Conservation (phyloP, 2,797 vertebrate species). For the Buceros bicornis region DNA sequence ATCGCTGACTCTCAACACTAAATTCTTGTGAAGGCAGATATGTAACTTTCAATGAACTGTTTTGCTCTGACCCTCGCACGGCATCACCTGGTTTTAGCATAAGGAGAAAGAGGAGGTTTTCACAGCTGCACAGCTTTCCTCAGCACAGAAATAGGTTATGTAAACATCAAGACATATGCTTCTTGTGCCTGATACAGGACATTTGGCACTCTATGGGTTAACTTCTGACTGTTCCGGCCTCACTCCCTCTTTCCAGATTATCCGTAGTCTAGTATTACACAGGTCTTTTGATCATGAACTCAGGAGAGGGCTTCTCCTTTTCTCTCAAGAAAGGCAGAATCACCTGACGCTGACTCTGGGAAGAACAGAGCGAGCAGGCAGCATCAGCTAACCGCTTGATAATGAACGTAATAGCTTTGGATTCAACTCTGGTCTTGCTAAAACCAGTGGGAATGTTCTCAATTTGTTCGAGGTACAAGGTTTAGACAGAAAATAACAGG, state of each 20-base stretch:
- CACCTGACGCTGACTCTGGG: background rate
- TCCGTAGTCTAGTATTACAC: background rate
- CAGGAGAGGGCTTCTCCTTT: background rate
- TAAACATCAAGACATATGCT: background rate
- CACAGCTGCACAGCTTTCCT: background rate
- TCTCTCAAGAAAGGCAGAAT: background rate
- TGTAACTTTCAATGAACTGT: background rate
- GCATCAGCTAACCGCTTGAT: background rate
- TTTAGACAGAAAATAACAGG: background rate
- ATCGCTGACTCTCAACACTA: background rate
- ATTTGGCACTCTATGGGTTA: background rate
- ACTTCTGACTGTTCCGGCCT: background rate
- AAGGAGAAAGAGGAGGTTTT: background rate
- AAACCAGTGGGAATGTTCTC: background rate
- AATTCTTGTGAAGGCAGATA: background rate
- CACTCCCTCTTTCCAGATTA: background rate
- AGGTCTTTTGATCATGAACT: background rate
- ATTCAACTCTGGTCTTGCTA: background rate
- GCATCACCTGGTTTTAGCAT: background rate
- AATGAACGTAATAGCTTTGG: background rate
- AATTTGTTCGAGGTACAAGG: background rate
- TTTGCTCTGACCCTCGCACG: background rate
- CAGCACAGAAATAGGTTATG: background rate
- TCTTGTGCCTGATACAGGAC: background rate
- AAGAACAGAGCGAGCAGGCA: background rate